Percentiles rank a stretch among this genome's conserved stretches.
phyloP scores from a whole-genome alignment of 2,888 invertebrate species.

The Cephus rjabovi region DNA sequence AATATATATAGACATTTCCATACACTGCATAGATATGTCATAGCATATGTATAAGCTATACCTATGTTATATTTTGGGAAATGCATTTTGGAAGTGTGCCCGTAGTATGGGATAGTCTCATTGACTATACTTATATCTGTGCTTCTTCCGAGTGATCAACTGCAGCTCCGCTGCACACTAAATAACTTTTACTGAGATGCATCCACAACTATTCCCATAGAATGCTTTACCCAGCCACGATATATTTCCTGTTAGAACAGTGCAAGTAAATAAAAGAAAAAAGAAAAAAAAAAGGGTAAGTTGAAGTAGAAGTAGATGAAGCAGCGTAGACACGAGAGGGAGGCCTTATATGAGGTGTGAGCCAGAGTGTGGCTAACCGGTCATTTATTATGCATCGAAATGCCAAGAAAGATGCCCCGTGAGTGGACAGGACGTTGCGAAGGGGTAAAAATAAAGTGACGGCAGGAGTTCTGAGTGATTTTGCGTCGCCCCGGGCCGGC shows the following conservation, averaged over 20 bases:
- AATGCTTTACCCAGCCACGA: background rate
- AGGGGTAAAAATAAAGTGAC: conserved; percentile 56
- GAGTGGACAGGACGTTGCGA: conserved; percentile 64
- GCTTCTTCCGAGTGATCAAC: background rate
- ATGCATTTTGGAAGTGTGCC: no score
- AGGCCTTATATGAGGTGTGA: conserved; percentile 20
- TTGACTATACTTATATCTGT: no score
- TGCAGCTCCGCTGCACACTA: background rate
- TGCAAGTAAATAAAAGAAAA: background rate
- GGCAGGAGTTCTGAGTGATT: conserved; percentile 60
- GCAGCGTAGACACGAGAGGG: background rate
- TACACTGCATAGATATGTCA: background rate
- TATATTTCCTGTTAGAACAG: background rate
- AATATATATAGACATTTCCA: background rate
- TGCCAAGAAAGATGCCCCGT: conserved; percentile 63
- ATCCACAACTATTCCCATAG: background rate
- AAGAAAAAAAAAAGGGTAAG: background rate
- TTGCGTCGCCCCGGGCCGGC: conserved; percentile 57
- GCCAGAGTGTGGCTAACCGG: conserved; percentile 59
- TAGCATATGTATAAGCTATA: no score
- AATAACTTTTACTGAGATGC: background rate
- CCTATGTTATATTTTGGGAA: no score
- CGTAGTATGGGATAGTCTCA: no score
- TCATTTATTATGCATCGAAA: conserved; percentile 66
- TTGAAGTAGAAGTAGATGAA: background rate